Evolutionary conservation across 2,113 vertebrate species (phyloP), one percentile per base, ranked within the genome.

Genomic region (Elaphurus davidianus): DNA sequence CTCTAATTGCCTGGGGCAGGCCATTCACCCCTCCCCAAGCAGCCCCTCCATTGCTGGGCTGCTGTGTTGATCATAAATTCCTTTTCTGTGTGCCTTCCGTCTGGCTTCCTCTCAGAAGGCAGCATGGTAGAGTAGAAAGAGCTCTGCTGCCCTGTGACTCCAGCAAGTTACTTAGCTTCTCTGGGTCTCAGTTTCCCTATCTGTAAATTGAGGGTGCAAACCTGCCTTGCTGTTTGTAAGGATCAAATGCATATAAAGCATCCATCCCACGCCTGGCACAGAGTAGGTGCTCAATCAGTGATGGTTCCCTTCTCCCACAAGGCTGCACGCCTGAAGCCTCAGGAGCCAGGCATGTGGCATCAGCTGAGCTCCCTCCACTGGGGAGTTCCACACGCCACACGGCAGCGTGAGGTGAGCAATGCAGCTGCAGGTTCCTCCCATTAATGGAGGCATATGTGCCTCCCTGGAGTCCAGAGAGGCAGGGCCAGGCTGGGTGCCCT

Each of bases 51-150:
- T 21, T 14, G 60, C 82, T 54, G 60, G 55, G 59, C 81, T 74
- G 27, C 27, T 43, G 19, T 6, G 40, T 6, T 52, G 3, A 50
- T 28, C 57, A 21, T 1, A n/a, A 25, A 17, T 25, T 27, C 74
- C 57, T 57, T 52, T 67, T 47, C 82, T 52, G n/a, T 17, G 45
- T 30, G 47, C 74, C 64, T 45, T 76, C 55, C 12, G 27, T 14
- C 52, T 82, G 36, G 25, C 81, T 36, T 91, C 50, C 57, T 86
- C 86, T 76, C 52, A 45, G 64, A 89, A 79, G 90, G 45, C 78
- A 40, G 64, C 47, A 13, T 40, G 5, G 43, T 11, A 25, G 27
- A 25, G 36, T 14, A 4, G 33, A 54, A 52, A 43, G 60, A 54
- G 3, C 45, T 94, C 76, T 36, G 45, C 52, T 36, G 36, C 52